phyloP scores from a whole-genome alignment of 2,113 vertebrate species.

The Oriolus oriolus region DNA sequence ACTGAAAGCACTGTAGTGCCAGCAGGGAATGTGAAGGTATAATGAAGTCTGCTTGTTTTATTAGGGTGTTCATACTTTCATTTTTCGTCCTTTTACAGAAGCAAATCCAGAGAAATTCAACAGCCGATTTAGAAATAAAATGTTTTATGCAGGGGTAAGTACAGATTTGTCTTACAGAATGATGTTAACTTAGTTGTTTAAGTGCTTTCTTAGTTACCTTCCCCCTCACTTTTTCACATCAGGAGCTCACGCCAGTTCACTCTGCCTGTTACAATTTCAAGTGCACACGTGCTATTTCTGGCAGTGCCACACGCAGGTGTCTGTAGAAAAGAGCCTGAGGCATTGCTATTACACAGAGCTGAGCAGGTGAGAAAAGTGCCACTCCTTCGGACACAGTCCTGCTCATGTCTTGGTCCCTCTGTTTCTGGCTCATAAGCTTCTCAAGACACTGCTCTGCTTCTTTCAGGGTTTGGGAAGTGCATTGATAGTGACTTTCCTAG shows the following conservation, averaged over 20 bases:
- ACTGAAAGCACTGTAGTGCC: not conserved
- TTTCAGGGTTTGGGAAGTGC: not conserved
- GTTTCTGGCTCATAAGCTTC: not conserved
- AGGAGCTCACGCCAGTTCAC: not conserved
- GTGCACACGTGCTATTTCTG: not conserved
- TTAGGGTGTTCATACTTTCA: not conserved
- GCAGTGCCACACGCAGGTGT: not conserved
- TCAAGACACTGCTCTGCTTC: not conserved
- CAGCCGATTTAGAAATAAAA: constrained; percentile 95
- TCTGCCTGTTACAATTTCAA: not conserved
- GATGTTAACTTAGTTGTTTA: not conserved
- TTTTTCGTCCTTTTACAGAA: constrained; percentile 74
- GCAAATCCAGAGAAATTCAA: constrained; percentile 97
- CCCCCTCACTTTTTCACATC: not conserved
- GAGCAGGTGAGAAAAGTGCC: not conserved
- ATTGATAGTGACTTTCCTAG: not conserved
- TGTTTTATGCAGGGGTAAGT: constrained; percentile 97
- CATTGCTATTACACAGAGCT: not conserved
- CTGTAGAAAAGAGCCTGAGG: not conserved
- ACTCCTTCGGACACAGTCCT: not conserved
- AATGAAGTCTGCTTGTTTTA: not conserved
- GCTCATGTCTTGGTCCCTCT: not conserved
- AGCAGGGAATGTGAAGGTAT: not conserved
- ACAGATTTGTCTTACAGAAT: not conserved
- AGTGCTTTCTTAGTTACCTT: not conserved